Conservation (phyloP, 2,888 invertebrate genomes). For the Agrotis segetum region DNA sequence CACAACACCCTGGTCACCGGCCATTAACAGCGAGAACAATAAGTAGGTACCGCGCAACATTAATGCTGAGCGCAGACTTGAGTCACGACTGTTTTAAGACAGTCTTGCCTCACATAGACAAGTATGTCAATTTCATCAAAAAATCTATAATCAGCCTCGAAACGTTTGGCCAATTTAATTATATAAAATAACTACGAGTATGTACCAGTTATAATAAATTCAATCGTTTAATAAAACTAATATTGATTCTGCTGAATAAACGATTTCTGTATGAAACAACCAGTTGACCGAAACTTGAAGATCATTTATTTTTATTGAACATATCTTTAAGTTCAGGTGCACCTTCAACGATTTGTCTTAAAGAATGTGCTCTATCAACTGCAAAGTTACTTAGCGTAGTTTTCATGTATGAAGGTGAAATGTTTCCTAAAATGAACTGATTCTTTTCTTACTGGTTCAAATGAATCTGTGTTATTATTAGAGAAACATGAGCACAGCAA, state of each 20-base stretch:
- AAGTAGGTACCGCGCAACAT: too few relatives aligned
- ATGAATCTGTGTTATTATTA: constrained; percentile 62
- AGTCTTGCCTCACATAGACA: too few relatives aligned
- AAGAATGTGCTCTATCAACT: constrained; percentile 72
- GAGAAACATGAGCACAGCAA: constrained; percentile 80
- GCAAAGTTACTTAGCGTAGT: constrained; percentile 71
- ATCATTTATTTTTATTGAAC: constrained; percentile 73
- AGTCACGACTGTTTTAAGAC: too few relatives aligned
- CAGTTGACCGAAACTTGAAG: constrained; percentile 57
- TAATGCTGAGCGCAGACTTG: too few relatives aligned
- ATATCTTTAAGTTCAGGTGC: constrained; percentile 78
- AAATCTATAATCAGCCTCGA: too few relatives aligned
- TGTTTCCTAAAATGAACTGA: constrained; percentile 65
- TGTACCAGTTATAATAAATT: background rate
- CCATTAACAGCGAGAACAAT: too few relatives aligned
- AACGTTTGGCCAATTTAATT: background rate
- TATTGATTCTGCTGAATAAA: background rate
- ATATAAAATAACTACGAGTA: background rate
- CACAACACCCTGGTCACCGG: too few relatives aligned
- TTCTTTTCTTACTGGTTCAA: constrained; percentile 10
- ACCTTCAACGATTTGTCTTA: constrained; percentile 72
- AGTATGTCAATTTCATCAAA: too few relatives aligned
- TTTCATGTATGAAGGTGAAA: constrained; percentile 65
- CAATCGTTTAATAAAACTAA: background rate
- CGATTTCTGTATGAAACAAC: background rate